Conservation (phyloP, 2,113 vertebrate species). For the Mirounga angustirostris region DNA sequence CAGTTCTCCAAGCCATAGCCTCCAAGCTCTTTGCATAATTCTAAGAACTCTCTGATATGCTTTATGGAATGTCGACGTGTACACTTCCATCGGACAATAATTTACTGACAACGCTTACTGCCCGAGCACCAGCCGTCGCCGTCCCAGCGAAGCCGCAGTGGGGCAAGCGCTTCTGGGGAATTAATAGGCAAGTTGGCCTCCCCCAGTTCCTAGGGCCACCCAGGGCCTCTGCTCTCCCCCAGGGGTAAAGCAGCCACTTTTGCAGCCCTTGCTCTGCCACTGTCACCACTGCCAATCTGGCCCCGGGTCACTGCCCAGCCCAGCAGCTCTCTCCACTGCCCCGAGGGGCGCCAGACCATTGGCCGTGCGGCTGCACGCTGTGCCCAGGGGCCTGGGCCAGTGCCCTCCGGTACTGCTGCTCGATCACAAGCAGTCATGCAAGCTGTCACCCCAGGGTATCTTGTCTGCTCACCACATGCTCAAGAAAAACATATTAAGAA, state of each 20-base stretch:
- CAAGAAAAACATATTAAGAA: not conserved
- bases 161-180: not conserved
- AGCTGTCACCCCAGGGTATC: not conserved
- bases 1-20: not conserved
- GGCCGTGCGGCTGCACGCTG: not conserved
- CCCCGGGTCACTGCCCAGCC: not conserved
- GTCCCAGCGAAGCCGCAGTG: not conserved
- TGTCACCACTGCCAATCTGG: not conserved
- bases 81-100: not conserved
- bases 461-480: not conserved
- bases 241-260: not conserved
- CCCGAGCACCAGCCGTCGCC: not conserved
- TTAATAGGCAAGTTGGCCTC: not conserved
- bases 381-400: not conserved
- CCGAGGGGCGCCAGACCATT: not conserved
- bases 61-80: not conserved
- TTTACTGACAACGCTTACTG: not conserved
- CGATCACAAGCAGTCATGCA: not conserved
- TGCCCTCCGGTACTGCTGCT: not conserved
- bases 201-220: not conserved
- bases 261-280: too few species aligned
- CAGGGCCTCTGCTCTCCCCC: not conserved
- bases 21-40: not conserved
- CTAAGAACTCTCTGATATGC: not conserved
- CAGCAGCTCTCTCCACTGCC: accelerated